Conservation (phyloP, 2,888 invertebrate species). For the Raillietiella orientalis region DNA sequence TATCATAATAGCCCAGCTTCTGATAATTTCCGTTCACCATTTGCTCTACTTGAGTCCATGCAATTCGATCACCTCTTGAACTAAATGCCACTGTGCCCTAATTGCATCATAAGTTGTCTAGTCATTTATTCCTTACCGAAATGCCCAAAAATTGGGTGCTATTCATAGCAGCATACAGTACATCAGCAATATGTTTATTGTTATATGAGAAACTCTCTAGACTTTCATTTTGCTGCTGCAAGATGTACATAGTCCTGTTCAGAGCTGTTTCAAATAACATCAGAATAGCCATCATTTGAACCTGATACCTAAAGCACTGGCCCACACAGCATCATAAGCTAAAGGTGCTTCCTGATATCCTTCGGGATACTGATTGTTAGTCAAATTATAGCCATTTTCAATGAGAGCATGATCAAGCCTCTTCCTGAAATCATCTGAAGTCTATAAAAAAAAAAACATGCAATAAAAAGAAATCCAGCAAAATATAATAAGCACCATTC, state of each 20-base stretch:
- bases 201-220: conserved; percentile 88
- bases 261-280: conserved; percentile 28
- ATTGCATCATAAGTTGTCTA: not conserved
- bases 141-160: conserved; percentile 93
- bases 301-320: conserved; percentile 51
- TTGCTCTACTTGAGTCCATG: conserved; percentile 92
- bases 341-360: conserved; percentile 86
- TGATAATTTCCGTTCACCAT: conserved; percentile 75
- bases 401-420: conserved; percentile 48
- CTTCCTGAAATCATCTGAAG: conserved; percentile 58
- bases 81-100: conserved; percentile 94
- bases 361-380: conserved; percentile 53
- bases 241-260: conserved; percentile 74
- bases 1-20: conserved; percentile 82
- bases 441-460: conserved; percentile 15
- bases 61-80: conserved; percentile 80
- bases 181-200: conserved; percentile 71
- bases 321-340: conserved; percentile 98
- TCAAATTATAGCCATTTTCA: conserved; percentile 49
- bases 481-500: conserved; percentile 24
- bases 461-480: conserved; percentile 2
- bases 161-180: conserved; percentile 90
- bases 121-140: conserved; percentile 29
- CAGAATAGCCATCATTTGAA: conserved; percentile 1
- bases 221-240: conserved; percentile 41